phyloP scores from a whole-genome alignment of 2,113 vertebrate species.

The Physeter macrocephalus region DNA sequence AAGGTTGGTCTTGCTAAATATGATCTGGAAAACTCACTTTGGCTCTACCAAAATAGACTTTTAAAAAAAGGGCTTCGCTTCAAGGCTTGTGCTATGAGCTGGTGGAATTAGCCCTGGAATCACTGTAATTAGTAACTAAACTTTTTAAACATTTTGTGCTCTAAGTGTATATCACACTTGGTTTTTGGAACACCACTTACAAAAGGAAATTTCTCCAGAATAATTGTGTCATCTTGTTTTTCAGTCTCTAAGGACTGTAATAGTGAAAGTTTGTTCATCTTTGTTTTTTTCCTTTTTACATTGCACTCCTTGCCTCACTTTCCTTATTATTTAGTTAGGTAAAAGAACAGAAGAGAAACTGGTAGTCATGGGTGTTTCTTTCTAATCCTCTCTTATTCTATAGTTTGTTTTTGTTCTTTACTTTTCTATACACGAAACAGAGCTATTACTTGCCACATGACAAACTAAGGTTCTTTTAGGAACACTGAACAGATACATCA shows the following conservation, averaged over 20 bases:
- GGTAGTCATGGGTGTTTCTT: not conserved
- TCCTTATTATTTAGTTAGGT: not conserved
- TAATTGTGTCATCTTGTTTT: not conserved
- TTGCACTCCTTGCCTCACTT: not conserved
- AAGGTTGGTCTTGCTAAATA: constrained; percentile 80
- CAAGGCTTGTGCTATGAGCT: not conserved
- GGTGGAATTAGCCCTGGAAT: not conserved
- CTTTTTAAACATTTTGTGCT: not conserved
- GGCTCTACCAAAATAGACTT: constrained; percentile 78
- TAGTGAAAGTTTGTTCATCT: not conserved
- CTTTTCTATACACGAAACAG: not conserved
- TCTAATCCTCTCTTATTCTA: not conserved
- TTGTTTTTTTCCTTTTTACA: not conserved
- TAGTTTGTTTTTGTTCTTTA: constrained; percentile 8
- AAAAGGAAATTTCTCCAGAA: not conserved
- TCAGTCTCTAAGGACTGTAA: not conserved
- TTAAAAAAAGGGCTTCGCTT: constrained; percentile 20
- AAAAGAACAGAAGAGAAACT: not conserved
- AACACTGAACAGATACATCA: not conserved
- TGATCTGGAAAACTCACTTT: constrained; percentile 73
- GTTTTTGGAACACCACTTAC: not conserved
- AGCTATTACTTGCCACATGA: not conserved
- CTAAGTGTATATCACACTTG: not conserved
- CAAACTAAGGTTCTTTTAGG: not conserved
- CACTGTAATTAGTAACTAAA: not conserved